Conservation (phyloP, 2,113 vertebrate genomes). For the Sardina pilchardus region DNA sequence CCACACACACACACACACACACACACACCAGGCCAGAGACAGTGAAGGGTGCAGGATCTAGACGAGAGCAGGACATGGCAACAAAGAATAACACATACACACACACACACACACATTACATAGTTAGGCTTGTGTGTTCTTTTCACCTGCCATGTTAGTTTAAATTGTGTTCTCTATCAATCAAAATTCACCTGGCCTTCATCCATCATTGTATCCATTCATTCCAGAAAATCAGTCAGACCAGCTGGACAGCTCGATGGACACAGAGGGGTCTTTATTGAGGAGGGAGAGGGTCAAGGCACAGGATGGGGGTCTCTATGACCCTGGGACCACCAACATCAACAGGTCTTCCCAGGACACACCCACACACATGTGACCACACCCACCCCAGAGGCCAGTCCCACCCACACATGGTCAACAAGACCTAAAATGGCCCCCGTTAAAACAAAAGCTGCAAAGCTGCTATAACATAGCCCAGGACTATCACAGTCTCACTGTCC, state of each 20-base stretch:
- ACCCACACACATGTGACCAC: not conserved
- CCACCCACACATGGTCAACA: conserved; percentile 8
- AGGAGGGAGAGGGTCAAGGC: conserved; percentile 49
- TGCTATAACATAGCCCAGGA: not conserved
- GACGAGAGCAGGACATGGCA: too few relatives aligned
- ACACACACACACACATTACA: not conserved
- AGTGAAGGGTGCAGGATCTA: too few relatives aligned
- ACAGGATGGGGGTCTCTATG: conserved; percentile 44
- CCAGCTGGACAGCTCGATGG: not conserved
- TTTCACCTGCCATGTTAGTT: too few relatives aligned
- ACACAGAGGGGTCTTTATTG: conserved; percentile 50
- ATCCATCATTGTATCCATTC: not conserved
- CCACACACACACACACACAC: not conserved
- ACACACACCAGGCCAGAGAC: not conserved
- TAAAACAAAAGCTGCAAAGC: not conserved
- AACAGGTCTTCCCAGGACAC: not conserved
- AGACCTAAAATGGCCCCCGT: not conserved
- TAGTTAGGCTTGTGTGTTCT: not conserved
- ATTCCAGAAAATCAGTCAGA: not conserved
- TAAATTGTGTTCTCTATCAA: not conserved
- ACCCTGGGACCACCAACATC: not conserved
- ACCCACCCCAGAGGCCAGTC: not conserved
- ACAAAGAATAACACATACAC: not conserved
- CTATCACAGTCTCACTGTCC: not conserved
- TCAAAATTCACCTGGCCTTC: not conserved